A percentile compares a stretch with the other conserved stretches of the same genome.
Evolutionary conservation across 2,113 vertebrate species (phyloP).

Genomic region (Rhynchomys soricoides): DNA sequence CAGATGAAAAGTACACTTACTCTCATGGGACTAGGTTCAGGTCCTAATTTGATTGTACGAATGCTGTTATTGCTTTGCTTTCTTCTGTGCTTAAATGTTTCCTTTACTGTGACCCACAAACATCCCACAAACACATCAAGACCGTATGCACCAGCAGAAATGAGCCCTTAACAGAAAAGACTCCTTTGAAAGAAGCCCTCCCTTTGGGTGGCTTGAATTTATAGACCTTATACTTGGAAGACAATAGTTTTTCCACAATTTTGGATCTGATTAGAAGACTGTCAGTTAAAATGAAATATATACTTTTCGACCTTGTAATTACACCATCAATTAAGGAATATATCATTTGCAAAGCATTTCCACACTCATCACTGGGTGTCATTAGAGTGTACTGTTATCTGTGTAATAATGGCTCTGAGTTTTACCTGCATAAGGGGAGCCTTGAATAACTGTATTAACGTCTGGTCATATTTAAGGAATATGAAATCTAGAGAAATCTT

Average conservation of each 20-base stretch:
- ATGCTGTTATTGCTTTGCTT: background rate
- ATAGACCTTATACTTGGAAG: background rate
- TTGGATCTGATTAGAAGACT: background rate
- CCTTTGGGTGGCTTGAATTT: background rate
- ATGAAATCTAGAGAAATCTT: background rate
- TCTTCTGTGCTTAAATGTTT: background rate
- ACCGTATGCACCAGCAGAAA: background rate
- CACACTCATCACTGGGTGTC: background rate
- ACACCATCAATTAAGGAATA: background rate
- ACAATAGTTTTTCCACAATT: background rate
- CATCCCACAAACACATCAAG: background rate
- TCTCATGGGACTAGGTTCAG: too few species aligned
- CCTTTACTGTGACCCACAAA: background rate
- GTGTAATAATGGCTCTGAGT: background rate
- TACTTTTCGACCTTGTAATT: background rate
- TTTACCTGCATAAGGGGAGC: background rate
- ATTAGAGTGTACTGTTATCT: background rate
- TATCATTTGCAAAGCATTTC: background rate
- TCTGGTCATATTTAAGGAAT: background rate
- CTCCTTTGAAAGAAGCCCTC: background rate
- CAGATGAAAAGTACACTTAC: background rate
- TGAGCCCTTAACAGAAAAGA: background rate
- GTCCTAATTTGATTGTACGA: background rate
- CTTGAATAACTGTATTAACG: background rate
- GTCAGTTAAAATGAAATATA: background rate